phyloP scores from a whole-genome alignment of 2,888 invertebrate species.

The Ethmia dodecea region DNA sequence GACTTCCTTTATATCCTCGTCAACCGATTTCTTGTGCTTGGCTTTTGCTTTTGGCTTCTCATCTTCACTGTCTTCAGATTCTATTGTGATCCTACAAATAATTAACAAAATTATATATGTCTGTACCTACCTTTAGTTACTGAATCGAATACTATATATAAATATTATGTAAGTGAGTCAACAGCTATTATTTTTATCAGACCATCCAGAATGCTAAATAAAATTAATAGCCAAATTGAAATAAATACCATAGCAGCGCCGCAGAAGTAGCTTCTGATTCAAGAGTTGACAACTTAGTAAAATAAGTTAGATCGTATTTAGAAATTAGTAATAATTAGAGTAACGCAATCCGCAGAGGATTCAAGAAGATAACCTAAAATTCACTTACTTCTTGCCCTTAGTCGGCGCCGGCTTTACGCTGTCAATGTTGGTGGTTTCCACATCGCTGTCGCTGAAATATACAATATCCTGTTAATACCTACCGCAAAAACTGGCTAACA shows the following conservation, averaged over 20 bases:
- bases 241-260: too few species aligned
- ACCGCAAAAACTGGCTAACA: conserved; percentile 16
- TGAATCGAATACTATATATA: too few species aligned
- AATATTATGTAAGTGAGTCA: too few species aligned
- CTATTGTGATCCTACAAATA: conserved; percentile 46
- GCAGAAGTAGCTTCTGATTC: too few species aligned
- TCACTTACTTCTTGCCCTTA: conserved; percentile 64
- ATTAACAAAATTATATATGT: background rate
- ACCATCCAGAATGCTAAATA: too few species aligned
- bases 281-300: too few species aligned
- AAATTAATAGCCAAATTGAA: too few species aligned
- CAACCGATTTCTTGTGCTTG: conserved; percentile 68
- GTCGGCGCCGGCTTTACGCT: conserved; percentile 53
- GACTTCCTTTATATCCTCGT: conserved; percentile 70
- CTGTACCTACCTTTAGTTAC: too few species aligned
- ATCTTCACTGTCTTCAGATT: conserved; percentile 67
- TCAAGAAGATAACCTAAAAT: conserved; percentile 11
- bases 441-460: conserved; percentile 80
- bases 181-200: too few species aligned
- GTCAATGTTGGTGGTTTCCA: conserved; percentile 62
- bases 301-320: too few species aligned
- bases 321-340: too few species aligned
- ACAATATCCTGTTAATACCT: background rate
- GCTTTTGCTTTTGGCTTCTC: conserved; percentile 65
- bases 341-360: too few species aligned